Conservation (phyloP, 2,888 invertebrate genomes). For the Peribatodes rhomboidaria region DNA sequence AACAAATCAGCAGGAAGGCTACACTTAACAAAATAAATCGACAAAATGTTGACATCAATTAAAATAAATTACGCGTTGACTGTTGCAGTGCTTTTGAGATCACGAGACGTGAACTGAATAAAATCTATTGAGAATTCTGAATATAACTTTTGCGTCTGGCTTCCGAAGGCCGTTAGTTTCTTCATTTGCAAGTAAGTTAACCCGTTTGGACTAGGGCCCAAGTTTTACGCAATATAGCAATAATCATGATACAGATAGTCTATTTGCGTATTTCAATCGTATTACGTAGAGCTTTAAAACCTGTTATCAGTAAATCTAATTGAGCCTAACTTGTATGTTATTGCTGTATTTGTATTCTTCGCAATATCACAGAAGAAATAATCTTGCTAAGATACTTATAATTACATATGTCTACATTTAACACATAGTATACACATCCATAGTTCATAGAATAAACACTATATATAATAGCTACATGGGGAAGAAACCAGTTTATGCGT, state of each 20-base stretch:
- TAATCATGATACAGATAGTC: slow-evolving; percentile 11
- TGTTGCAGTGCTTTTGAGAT: not conserved
- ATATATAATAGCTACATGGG: no score
- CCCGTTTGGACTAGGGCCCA: slow-evolving; percentile 29
- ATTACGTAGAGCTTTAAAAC: not conserved
- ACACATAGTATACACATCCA: no score
- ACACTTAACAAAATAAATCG: not conserved
- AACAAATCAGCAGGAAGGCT: not conserved
- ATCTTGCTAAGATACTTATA: no score
- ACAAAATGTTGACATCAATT: not conserved
- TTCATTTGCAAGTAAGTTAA: slow-evolving; percentile 16
- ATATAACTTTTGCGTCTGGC: slow-evolving; percentile 10
- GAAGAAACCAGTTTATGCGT: no score
- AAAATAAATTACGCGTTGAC: slow-evolving; percentile 8
- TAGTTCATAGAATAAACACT: no score
- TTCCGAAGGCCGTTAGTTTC: slow-evolving; percentile 18
- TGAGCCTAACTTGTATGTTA: no score
- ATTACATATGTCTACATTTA: no score
- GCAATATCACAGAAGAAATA: no score
- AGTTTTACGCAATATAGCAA: slow-evolving; percentile 28
- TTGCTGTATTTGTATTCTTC: no score
- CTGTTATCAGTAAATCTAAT: no score
- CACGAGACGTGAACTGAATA: slow-evolving; percentile 15
- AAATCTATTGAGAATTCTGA: not conserved
- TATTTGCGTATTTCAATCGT: not conserved